Evolutionary conservation across 2,113 vertebrate genomes (phyloP).

Genomic region (Crocuta crocuta): DNA sequence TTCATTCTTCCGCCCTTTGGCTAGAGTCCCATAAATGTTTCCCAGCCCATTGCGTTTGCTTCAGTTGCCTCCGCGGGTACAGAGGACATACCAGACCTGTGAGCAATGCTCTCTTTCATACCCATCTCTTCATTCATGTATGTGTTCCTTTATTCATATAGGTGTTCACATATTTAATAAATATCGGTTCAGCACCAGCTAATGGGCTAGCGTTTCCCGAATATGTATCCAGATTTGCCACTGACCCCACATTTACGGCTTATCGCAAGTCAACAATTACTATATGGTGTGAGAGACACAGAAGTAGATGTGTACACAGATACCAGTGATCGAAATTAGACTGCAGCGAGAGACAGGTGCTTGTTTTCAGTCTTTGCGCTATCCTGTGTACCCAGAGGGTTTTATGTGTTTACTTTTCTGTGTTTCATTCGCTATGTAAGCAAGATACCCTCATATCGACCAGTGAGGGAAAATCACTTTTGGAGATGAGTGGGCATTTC

Average conservation of each 20-base stretch:
- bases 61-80: background rate
- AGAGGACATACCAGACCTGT: accelerated
- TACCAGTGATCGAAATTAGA: background rate
- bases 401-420: background rate
- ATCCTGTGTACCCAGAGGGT: background rate
- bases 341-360: background rate
- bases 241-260: too few relatives aligned
- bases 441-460: background rate
- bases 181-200: background rate
- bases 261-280: background rate
- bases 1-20: background rate
- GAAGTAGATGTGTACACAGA: accelerated
- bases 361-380: background rate
- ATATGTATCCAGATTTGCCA: background rate
- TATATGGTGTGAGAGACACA: accelerated
- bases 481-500: background rate
- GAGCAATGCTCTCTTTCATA: background rate
- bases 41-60: background rate
- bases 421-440: background rate
- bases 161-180: background rate
- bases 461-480: background rate
- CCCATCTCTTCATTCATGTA: background rate
- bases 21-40: background rate
- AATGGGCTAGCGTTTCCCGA: background rate
- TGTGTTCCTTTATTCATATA: background rate